Conservation (phyloP, 30 jellyfish, hydroid and myxozoan genomes). For the Mastigias papua region DNA sequence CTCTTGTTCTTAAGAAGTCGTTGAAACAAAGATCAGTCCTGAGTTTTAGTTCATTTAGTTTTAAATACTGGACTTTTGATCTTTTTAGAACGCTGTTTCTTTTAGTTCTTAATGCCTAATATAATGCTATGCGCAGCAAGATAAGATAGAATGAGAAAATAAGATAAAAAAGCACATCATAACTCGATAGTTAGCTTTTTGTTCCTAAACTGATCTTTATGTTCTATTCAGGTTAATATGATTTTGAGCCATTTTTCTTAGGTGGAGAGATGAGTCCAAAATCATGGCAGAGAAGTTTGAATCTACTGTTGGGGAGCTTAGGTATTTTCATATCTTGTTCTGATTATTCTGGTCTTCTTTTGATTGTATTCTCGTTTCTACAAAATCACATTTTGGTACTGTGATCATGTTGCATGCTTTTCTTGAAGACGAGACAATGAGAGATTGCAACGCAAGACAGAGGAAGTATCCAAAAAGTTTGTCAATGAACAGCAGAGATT, state of each 20-base stretch:
- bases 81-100: no score
- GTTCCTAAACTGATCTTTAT: no score
- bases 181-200: no score
- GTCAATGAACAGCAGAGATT: slow-evolving; percentile 54
- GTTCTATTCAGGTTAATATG: no score
- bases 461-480: slow-evolving; percentile 52
- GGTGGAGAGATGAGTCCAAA: slow-evolving; percentile 92
- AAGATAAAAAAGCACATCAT: no score
- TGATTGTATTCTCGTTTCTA: background rate
- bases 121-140: no score
- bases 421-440: slow-evolving; percentile 63
- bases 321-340: slow-evolving; percentile 40
- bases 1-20: no score
- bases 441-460: slow-evolving; percentile 52
- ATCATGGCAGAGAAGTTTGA: slow-evolving; percentile 81
- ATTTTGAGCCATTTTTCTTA: background rate
- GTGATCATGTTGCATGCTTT: background rate
- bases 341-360: background rate
- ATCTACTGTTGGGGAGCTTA: slow-evolving; percentile 65
- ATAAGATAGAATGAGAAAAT: no score
- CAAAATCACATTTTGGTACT: background rate
- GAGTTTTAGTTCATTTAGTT: no score
- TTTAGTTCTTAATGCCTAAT: no score
- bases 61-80: no score
- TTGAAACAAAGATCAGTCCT: no score